phyloP scores from a whole-genome alignment of 2,888 invertebrate species.

The Philereme transversata region DNA sequence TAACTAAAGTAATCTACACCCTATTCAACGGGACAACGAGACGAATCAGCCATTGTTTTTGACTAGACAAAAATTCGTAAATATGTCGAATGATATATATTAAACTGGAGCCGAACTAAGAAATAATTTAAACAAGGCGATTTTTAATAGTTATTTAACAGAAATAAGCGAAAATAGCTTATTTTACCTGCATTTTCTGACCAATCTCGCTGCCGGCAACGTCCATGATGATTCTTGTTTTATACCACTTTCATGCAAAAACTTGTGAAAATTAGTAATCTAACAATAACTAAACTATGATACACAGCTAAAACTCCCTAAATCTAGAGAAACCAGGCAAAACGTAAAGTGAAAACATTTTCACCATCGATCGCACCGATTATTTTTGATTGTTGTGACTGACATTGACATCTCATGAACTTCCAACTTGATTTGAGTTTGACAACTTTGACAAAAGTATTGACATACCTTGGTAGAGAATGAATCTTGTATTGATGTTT shows the following conservation, averaged over 20 bases:
- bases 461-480: too few species aligned
- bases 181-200: slow-evolving; percentile 92
- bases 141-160: not conserved
- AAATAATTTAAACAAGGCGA: not conserved
- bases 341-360: not conserved
- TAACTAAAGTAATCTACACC: not conserved
- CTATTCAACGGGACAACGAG: not conserved
- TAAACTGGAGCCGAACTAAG: not conserved
- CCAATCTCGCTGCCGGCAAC: slow-evolving; percentile 93
- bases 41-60: slow-evolving; percentile 2
- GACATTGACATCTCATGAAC: not conserved
- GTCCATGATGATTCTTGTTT: slow-evolving; percentile 83
- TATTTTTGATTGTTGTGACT: not conserved
- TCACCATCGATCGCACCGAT: not conserved
- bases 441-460: not conserved
- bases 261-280: not conserved
- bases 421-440: not conserved
- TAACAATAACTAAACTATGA: slow-evolving; percentile 6
- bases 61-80: not conserved
- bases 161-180: slow-evolving; percentile 36
- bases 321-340: not conserved
- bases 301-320: not conserved
- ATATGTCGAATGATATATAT: not conserved
- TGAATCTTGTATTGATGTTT: too few species aligned
- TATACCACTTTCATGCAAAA: slow-evolving; percentile 13